phyloP scores from a whole-genome alignment of 1,140 invertebrate genomes.

The Aphaenogaster ashmeadi region DNA sequence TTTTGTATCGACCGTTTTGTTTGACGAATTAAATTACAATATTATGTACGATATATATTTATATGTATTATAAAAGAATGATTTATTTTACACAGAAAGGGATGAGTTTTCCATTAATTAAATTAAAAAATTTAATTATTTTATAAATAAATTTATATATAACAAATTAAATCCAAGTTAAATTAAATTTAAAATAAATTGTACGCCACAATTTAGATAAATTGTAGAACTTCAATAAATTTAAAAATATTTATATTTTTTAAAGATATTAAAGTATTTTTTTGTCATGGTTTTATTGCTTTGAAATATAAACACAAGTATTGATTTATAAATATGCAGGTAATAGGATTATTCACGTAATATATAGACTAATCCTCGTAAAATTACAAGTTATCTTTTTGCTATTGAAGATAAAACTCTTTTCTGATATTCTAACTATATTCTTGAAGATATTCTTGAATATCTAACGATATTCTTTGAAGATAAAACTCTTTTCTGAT shows the following conservation, averaged over 20 bases:
- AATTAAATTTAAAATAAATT: constrained; percentile 29
- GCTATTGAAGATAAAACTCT: not conserved
- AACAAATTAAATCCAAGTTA: too few relatives aligned
- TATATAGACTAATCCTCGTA: not conserved
- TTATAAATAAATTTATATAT: not conserved
- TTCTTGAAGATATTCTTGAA: too few relatives aligned
- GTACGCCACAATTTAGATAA: not conserved
- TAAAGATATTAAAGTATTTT: not conserved
- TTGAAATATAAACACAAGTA: not conserved
- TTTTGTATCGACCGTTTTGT: not conserved
- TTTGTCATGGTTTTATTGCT: not conserved
- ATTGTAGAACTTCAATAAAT: not conserved
- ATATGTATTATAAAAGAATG: not conserved
- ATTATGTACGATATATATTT: not conserved
- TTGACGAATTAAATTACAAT: not conserved
- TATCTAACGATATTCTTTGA: not conserved
- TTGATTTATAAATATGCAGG: not conserved
- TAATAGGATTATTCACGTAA: not conserved
- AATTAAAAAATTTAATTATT: not conserved
- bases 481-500: not conserved
- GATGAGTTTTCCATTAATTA: not conserved
- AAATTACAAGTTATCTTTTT: not conserved
- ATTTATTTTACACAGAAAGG: not conserved
- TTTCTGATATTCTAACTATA: not conserved
- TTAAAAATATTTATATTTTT: not conserved